Evolutionary conservation across 2,113 vertebrate species (phyloP).

Genomic region (Anhinga rufa): DNA sequence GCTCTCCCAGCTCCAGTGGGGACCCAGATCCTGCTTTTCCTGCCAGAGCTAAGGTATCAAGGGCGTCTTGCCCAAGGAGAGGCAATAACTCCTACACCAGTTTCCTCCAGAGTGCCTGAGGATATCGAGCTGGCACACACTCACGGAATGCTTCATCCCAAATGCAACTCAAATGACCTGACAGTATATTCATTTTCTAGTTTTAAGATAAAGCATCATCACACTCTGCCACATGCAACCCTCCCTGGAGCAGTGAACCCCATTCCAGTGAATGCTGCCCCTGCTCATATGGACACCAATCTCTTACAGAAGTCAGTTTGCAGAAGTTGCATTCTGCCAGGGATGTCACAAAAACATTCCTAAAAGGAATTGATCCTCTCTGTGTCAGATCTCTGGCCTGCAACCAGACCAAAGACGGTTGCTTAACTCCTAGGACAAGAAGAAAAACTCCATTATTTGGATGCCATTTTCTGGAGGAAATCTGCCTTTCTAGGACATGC

Average conservation of each 20-base stretch:
- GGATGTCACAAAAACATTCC: background rate
- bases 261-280: background rate
- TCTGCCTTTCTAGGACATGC: background rate
- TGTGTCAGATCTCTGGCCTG: background rate
- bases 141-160: background rate
- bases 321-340: background rate
- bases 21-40: background rate
- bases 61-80: background rate
- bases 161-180: background rate
- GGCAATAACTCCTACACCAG: background rate
- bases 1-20: background rate
- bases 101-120: background rate
- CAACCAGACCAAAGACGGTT: background rate
- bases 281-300: rapidly evolving
- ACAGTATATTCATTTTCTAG: background rate
- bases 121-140: background rate
- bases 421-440: background rate
- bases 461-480: background rate
- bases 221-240: background rate
- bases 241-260: background rate
- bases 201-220: background rate
- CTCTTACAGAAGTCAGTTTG: background rate
- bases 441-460: background rate
- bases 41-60: background rate
- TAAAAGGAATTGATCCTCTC: background rate